Conservation (phyloP, 23 tunicate species). For the Ascidia mentula region DNA sequence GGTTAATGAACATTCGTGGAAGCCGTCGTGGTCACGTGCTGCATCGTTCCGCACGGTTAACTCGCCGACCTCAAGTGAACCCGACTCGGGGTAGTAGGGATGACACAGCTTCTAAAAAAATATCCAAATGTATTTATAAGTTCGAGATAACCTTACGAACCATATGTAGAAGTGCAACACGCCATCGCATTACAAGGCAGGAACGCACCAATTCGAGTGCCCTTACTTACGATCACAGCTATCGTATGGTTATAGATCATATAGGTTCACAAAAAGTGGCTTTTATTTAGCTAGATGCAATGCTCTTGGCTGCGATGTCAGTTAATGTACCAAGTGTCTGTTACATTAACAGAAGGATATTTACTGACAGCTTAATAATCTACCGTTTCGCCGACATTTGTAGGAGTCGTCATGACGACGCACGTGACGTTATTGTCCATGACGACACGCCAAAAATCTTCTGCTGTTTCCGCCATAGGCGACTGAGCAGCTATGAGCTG, state of each 20-base stretch:
- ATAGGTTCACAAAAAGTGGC: no score
- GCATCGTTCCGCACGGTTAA: constrained; percentile 40
- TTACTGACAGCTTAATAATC: no score
- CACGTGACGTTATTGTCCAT: constrained; percentile 78
- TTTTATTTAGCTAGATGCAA: no score
- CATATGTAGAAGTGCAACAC: no score
- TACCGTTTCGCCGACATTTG: constrained; percentile 25
- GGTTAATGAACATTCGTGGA: constrained; percentile 26
- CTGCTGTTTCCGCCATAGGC: constrained; percentile 47
- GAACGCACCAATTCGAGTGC: no score
- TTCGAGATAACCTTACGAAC: no score
- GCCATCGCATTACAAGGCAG: no score
- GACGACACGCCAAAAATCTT: constrained; percentile 91
- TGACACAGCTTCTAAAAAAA: constrained; percentile 58
- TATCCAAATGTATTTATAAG: not conserved
- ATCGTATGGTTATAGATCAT: no score
- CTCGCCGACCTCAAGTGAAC: constrained; percentile 57
- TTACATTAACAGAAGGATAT: no score
- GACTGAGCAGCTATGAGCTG: constrained; percentile 73
- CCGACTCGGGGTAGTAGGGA: constrained; percentile 62
- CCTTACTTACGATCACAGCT: no score
- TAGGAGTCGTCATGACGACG: constrained; percentile 60
- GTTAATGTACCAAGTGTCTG: no score
- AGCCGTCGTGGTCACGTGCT: constrained; percentile 23
- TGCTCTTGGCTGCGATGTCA: no score